These are phyloP conservation scores for Palythoa grandiflora DNA, from an alignment of 92 coral and sea anemone genomes.

Conservation along the genomic window DNA sequence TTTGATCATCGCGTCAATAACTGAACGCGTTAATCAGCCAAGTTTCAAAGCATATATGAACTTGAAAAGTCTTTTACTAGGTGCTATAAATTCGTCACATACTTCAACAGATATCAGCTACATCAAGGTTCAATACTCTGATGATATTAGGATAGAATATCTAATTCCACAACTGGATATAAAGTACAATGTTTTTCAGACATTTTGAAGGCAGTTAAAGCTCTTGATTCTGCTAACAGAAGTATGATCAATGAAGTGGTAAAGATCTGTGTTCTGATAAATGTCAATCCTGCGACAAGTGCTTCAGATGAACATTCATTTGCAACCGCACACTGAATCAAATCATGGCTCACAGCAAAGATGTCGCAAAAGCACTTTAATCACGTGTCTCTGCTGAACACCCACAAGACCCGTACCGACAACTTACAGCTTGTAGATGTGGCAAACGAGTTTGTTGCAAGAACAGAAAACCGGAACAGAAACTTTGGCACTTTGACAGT, in stretches of 20 bases:
- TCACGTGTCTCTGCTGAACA: too few species aligned
- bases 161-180: slow-evolving; percentile 45
- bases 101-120: slow-evolving; percentile 50
- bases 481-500: too few species aligned
- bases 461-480: too few species aligned
- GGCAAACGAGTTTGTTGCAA: too few species aligned
- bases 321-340: too few species aligned
- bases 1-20: slow-evolving; percentile 20
- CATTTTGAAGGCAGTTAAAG: slow-evolving; percentile 17
- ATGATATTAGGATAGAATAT: slow-evolving; percentile 20
- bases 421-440: too few species aligned
- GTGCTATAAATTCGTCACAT: slow-evolving; percentile 52
- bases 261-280: slow-evolving; percentile 59
- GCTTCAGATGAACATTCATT: too few species aligned
- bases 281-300: slow-evolving; percentile 60
- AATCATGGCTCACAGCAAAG: too few species aligned
- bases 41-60: slow-evolving; percentile 29
- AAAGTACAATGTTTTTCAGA: slow-evolving; percentile 45
- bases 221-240: slow-evolving; percentile 34
- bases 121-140: slow-evolving; percentile 17
- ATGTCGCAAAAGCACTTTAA: too few species aligned
- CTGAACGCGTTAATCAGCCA: slow-evolving; percentile 30
- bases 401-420: too few species aligned
- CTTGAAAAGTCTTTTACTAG: slow-evolving; percentile 31
- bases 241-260: slow-evolving; percentile 47